phyloP scores from a whole-genome alignment of 2,797 vertebrate genomes.

The Epinephelus awoara region DNA sequence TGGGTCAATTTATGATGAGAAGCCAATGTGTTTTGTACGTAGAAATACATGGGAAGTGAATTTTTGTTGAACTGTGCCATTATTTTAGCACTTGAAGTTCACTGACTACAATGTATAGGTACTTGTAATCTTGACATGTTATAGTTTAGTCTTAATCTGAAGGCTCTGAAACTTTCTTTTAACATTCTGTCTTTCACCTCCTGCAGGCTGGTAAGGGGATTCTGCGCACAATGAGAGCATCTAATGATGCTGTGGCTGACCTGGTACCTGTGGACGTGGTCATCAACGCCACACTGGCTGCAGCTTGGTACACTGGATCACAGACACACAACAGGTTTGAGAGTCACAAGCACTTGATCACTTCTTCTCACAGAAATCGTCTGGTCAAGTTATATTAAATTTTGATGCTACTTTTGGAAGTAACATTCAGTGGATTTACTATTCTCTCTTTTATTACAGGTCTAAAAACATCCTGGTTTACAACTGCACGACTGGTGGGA shows the following conservation, averaged over 20 bases:
- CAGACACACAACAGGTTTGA: slow-evolving; percentile 89
- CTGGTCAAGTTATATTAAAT: not conserved
- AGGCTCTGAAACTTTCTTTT: not conserved
- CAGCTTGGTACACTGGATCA: slow-evolving; percentile 97
- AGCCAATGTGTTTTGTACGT: not conserved
- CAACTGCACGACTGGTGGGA: slow-evolving; percentile 94
- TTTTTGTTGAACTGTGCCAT: not conserved
- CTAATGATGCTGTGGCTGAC: slow-evolving; percentile 95
- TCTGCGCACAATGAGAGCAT: slow-evolving; percentile 97
- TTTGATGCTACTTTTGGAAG: not conserved
- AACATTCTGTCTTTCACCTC: not conserved
- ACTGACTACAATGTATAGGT: not conserved
- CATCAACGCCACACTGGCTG: slow-evolving; percentile 93
- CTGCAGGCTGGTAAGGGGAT: slow-evolving; percentile 98
- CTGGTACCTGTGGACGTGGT: slow-evolving; percentile 98
- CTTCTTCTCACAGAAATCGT: not conserved
- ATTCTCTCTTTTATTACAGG: slow-evolving; percentile 72
- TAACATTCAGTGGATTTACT: not conserved
- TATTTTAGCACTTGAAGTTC: too few relatives aligned
- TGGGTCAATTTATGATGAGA: not conserved
- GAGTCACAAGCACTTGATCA: not conserved
- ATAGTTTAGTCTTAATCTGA: not conserved
- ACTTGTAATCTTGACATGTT: not conserved
- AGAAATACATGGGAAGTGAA: not conserved
- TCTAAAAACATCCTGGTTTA: slow-evolving; percentile 91